phyloP scores from a whole-genome alignment of 2,888 invertebrate species.

The Cynaeus angustus region DNA sequence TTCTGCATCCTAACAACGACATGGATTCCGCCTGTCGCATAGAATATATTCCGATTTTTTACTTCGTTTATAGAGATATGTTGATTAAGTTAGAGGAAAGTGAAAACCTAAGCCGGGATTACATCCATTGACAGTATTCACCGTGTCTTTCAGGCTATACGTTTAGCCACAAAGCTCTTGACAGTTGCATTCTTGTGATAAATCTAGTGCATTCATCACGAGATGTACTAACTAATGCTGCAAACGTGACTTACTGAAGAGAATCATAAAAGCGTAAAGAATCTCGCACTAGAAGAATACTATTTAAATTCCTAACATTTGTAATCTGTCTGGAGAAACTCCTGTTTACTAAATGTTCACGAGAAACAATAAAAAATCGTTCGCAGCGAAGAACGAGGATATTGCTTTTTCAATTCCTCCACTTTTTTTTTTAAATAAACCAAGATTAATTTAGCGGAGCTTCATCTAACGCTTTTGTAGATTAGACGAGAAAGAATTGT shows the following conservation, averaged over 20 bases:
- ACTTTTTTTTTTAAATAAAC: neutral
- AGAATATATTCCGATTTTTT: constrained; percentile 35
- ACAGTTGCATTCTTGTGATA: constrained; percentile 60
- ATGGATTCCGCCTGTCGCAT: constrained; percentile 46
- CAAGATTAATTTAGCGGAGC: neutral
- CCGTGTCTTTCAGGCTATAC: constrained; percentile 45
- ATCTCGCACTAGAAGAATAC: neutral
- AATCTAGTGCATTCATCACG: constrained; percentile 56
- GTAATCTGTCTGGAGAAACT: no score
- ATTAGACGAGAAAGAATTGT: constrained; percentile 11
- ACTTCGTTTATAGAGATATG: constrained; percentile 8
- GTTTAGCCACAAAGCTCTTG: constrained; percentile 52
- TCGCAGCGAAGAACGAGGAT: neutral
- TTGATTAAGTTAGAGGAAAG: constrained; percentile 10
- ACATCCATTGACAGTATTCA: constrained; percentile 55
- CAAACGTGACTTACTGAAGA: constrained; percentile 55
- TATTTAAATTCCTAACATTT: no score
- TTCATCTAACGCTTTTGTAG: neutral
- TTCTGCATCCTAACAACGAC: constrained; percentile 50
- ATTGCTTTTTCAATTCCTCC: neutral
- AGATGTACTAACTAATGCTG: constrained; percentile 53
- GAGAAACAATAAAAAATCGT: no score
- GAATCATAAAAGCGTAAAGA: constrained; percentile 6
- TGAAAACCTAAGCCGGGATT: constrained; percentile 55
- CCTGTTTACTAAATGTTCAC: no score